phyloP scores from a whole-genome alignment of 2,888 invertebrate species.

The Xestia sexstrigata region DNA sequence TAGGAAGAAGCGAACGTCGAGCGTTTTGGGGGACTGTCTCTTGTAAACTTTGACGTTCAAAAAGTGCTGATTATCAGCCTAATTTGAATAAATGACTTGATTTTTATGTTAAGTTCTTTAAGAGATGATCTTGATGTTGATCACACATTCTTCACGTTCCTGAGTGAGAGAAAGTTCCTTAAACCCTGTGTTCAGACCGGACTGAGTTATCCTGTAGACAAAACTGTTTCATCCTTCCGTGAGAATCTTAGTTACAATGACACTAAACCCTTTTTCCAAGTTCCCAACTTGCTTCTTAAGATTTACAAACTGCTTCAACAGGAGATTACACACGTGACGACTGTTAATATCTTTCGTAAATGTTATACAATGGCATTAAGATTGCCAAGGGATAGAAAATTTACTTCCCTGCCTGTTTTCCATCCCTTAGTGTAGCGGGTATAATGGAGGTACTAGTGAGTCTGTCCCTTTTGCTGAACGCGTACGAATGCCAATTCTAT shows the following conservation, averaged over 20 bases:
- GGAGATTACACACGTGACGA: constrained; percentile 37
- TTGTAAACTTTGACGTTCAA: no score
- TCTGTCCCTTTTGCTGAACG: constrained; percentile 50
- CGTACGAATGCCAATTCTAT: constrained; percentile 53
- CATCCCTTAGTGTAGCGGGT: constrained; percentile 29
- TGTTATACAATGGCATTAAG: constrained; percentile 49
- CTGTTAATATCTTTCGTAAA: constrained; percentile 46
- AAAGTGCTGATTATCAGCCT: no score
- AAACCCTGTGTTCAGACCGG: background rate
- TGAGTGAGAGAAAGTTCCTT: no score
- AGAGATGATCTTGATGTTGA: no score
- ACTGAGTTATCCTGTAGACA: background rate
- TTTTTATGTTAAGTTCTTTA: no score
- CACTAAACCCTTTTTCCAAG: background rate
- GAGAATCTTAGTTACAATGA: constrained; percentile 12
- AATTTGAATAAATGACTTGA: no score
- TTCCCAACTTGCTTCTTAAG: constrained; percentile 20
- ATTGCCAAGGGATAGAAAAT: constrained; percentile 47
- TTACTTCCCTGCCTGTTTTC: constrained; percentile 26
- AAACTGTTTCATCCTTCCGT: background rate
- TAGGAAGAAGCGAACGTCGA: no score
- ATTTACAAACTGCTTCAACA: constrained; percentile 23
- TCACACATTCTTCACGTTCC: no score
- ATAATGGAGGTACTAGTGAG: constrained; percentile 50
- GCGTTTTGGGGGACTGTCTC: no score